phyloP scores from a whole-genome alignment of 2,888 invertebrate species.

The Cataglyphis altisquamis region DNA sequence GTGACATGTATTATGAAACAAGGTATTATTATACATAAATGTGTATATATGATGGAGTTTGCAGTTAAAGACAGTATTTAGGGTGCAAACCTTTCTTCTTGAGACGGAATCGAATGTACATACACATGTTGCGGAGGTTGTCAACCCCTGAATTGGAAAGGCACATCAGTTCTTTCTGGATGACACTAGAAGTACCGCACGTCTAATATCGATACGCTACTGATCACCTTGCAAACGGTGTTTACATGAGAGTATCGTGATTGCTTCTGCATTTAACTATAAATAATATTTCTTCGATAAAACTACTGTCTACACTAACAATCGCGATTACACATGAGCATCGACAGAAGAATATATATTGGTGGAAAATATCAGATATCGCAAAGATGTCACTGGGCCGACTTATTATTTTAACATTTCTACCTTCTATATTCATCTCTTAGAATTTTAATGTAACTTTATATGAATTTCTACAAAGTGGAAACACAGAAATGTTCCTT shows the following conservation, averaged over 20 bases:
- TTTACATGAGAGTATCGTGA: conserved; percentile 61
- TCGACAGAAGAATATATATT: conserved; percentile 59
- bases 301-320: conserved; percentile 67
- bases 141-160: conserved; percentile 79
- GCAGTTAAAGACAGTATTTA: conserved; percentile 72
- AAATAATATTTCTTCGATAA: conserved; percentile 59
- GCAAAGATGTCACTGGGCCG: conserved; percentile 53
- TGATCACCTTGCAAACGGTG: conserved; percentile 65
- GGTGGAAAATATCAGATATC: conserved; percentile 60
- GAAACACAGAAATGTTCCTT: conserved; percentile 11
- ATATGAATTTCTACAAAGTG: conserved; percentile 23
- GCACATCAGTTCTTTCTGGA: conserved; percentile 78
- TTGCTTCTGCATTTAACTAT: conserved; percentile 65
- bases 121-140: conserved; percentile 69
- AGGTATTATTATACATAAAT: conserved; percentile 76
- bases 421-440: conserved; percentile 31
- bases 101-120: conserved; percentile 76
- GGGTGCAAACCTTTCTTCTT: conserved; percentile 70
- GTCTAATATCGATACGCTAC: conserved; percentile 67
- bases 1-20: conserved; percentile 78
- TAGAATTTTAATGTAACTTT: conserved; percentile 2
- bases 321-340: conserved; percentile 69
- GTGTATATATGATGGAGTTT: conserved; percentile 73
- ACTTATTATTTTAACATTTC: conserved; percentile 51
- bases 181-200: conserved; percentile 68